Conservation (phyloP, 2,888 invertebrate species). For the Ophion slaviceki region DNA sequence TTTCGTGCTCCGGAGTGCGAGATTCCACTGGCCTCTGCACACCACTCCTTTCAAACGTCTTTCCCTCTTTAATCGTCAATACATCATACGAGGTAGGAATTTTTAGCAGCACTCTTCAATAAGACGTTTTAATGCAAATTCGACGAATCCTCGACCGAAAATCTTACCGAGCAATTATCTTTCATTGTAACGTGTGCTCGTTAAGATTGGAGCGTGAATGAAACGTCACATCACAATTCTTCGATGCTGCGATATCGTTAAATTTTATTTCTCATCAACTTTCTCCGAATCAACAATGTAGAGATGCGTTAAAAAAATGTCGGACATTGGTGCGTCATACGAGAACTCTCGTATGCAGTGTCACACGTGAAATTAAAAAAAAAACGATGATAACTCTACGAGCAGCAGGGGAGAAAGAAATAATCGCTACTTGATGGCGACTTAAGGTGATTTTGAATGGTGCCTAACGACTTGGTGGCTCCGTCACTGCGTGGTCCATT, state of each 20-base stretch:
- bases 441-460: constrained; percentile 82
- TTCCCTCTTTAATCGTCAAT: background rate
- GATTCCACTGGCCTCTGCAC: constrained; percentile 32
- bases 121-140: constrained; percentile 6
- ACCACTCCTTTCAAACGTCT: constrained; percentile 23
- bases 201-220: constrained; percentile 45
- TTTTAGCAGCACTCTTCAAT: constrained; percentile 1
- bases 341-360: constrained; percentile 13
- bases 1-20: constrained; percentile 49
- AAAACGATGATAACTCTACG: constrained; percentile 64
- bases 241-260: constrained; percentile 65
- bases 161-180: constrained; percentile 43
- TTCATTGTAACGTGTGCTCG: constrained; percentile 23
- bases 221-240: constrained; percentile 61
- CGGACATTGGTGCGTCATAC: background rate
- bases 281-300: constrained; percentile 47
- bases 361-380: constrained; percentile 48
- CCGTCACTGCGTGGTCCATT: constrained; percentile 78
- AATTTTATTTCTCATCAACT: constrained; percentile 67
- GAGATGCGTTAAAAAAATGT: constrained; percentile 23
- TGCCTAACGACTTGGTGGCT: constrained; percentile 81
- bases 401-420: constrained; percentile 73
- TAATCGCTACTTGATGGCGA: constrained; percentile 82
- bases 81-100: constrained; percentile 5
- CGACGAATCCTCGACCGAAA: constrained; percentile 28